Conservation (phyloP, 2,888 invertebrate species). For the Spialia ferax region DNA sequence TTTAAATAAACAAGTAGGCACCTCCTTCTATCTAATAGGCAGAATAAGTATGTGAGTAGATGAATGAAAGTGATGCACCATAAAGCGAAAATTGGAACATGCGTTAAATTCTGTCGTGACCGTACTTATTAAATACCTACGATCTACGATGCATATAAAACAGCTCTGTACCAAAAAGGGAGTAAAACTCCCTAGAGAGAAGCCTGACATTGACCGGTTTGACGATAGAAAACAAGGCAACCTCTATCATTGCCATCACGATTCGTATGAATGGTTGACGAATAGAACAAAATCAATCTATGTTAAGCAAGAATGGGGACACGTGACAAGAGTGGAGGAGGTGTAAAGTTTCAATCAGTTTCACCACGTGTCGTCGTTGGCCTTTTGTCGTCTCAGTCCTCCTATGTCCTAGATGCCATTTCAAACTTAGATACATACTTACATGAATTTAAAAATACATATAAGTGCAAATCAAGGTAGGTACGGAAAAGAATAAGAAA, state of each 20-base stretch:
- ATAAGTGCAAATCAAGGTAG: background rate
- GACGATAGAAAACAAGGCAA: background rate
- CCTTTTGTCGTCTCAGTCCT: no score
- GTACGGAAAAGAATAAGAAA: conserved; percentile 1
- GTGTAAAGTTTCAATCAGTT: no score
- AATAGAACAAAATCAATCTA: background rate
- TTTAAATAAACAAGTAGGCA: no score
- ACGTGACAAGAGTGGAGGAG: no score
- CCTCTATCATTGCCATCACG: background rate
- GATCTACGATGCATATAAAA: background rate
- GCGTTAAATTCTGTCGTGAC: background rate
- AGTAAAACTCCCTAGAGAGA: background rate
- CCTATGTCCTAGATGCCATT: no score
- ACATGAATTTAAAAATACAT: no score
- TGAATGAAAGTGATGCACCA: background rate
- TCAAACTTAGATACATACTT: no score
- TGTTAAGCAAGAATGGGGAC: no score
- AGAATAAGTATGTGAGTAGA: no score
- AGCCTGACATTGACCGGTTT: background rate
- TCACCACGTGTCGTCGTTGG: no score
- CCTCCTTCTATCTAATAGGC: no score
- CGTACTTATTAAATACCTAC: background rate
- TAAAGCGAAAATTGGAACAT: background rate
- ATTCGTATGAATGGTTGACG: background rate
- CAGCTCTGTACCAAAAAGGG: background rate